These are phyloP conservation scores for Basileuterus tristriatus DNA, from an alignment of 2,797 vertebrate genomes.

Conservation along the genomic window DNA sequence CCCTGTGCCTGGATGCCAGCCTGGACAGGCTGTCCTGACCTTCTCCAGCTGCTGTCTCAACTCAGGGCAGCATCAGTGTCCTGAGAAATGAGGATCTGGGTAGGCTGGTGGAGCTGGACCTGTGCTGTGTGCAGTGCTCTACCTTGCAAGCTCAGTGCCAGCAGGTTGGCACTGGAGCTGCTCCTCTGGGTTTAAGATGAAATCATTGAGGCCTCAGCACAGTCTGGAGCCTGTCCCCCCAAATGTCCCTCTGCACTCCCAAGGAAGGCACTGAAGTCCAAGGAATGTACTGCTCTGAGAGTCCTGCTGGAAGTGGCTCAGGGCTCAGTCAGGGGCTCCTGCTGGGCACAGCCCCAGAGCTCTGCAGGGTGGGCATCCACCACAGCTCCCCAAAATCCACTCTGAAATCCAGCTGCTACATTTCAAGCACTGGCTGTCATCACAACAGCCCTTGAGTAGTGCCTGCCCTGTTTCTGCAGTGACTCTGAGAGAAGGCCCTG, in stretches of 20 bases:
- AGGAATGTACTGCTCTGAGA: neutral
- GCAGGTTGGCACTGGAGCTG: neutral
- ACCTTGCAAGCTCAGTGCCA: accelerated
- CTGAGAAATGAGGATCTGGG: neutral
- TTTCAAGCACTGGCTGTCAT: neutral
- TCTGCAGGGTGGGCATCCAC: neutral
- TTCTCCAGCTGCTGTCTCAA: neutral
- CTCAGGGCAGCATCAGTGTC: neutral
- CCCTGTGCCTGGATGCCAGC: neutral
- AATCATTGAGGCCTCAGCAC: neutral
- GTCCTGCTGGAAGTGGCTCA: neutral
- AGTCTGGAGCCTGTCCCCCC: neutral
- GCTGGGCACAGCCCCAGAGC: neutral
- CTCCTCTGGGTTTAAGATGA: neutral
- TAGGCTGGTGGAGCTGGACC: neutral
- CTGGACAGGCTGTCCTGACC: neutral
- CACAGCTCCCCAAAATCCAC: neutral
- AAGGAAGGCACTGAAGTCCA: neutral
- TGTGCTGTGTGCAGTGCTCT: neutral
- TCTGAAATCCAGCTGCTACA: neutral
- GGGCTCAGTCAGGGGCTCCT: neutral
- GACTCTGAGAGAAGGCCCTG: neutral
- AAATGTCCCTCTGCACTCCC: neutral
- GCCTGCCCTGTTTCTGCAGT: neutral
- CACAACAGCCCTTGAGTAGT: accelerated